A percentile compares a stretch with the other conserved stretches of the same genome.
Evolutionary conservation across 1,140 invertebrate species (phyloP).

Genomic region (Aleiodes sp.): DNA sequence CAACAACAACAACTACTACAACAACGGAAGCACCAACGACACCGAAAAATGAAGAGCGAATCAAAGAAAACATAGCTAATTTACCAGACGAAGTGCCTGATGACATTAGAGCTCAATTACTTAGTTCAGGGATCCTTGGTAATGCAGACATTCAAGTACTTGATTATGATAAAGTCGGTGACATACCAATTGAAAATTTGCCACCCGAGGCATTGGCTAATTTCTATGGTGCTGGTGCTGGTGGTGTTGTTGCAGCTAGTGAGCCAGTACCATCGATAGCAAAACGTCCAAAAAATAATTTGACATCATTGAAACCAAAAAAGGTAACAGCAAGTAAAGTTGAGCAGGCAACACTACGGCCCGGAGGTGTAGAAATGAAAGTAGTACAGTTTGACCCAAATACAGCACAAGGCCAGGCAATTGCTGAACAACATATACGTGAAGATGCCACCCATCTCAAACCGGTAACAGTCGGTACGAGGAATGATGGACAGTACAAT

Average conservation of each 20-base stretch:
- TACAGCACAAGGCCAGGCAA: constrained; percentile 75
- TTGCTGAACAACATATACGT: constrained; percentile 77
- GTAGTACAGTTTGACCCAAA: constrained; percentile 82
- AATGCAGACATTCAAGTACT: constrained; percentile 87
- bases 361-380: constrained; percentile 81
- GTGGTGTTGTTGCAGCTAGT: constrained; percentile 70
- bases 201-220: constrained; percentile 87
- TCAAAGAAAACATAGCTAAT: constrained; percentile 68
- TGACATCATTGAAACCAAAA: constrained; percentile 56
- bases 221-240: constrained; percentile 81
- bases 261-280: constrained; percentile 72
- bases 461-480: constrained; percentile 75
- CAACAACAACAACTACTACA: constrained; percentile 43
- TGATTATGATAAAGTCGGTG: constrained; percentile 89
- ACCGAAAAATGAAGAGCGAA: constrained; percentile 65
- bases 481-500: constrained; percentile 74
- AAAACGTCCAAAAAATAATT: constrained; percentile 62
- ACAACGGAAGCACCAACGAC: constrained; percentile 42
- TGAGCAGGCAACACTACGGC: constrained; percentile 64
- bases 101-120: constrained; percentile 80
- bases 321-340: constrained; percentile 65
- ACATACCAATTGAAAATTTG: constrained; percentile 82
- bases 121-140: constrained; percentile 85
- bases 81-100: constrained; percentile 88
- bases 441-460: constrained; percentile 78